These are phyloP conservation scores for Cerastoderma edule DNA, from an alignment of 2,888 invertebrate species.

Conservation along the genomic window DNA sequence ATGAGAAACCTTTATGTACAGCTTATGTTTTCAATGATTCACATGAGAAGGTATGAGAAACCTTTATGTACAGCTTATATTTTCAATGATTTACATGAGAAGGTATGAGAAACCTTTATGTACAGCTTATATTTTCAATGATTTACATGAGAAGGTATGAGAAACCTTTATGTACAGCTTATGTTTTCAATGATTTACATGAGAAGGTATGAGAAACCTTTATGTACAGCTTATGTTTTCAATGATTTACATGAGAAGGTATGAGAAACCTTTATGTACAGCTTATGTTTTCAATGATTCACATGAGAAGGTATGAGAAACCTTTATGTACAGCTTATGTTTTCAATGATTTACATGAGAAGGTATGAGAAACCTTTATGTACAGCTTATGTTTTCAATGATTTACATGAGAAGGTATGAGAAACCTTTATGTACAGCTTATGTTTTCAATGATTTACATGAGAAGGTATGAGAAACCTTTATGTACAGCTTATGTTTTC, in stretches of 20 bases:
- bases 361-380: conserved; percentile 82
- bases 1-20: too few relatives aligned
- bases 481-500: too few relatives aligned
- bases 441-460: conserved; percentile 94
- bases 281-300: conserved; percentile 95
- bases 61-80: too few relatives aligned
- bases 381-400: conserved; percentile 95
- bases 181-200: conserved; percentile 94
- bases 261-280: conserved; percentile 52
- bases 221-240: too few relatives aligned
- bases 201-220: conserved; percentile 86
- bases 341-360: conserved; percentile 94
- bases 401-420: conserved; percentile 90
- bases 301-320: conserved; percentile 87
- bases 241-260: conserved; percentile 92
- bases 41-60: too few relatives aligned
- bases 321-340: too few relatives aligned
- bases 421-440: too few relatives aligned
- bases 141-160: conserved; percentile 90
- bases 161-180: too few relatives aligned
- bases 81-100: too few relatives aligned
- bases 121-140: too few relatives aligned
- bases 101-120: too few relatives aligned
- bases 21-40: too few relatives aligned
- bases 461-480: conserved; percentile 86